phyloP scores from a whole-genome alignment of 2,113 vertebrate genomes.

The Urocolius indicus region DNA sequence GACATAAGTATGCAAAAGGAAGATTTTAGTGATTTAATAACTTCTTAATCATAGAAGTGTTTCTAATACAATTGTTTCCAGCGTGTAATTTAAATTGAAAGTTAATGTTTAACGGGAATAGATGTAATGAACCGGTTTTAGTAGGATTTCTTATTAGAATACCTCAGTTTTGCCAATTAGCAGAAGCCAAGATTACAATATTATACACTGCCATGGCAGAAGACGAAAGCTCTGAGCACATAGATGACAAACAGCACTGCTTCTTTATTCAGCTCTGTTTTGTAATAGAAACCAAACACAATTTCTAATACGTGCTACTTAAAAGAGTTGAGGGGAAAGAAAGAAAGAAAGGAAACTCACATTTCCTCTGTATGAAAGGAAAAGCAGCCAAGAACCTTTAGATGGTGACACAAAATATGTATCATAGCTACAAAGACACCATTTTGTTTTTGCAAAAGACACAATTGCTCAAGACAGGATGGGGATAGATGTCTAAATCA shows the following conservation, averaged over 20 bases:
- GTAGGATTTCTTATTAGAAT: conserved; percentile 8
- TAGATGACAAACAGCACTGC: neutral
- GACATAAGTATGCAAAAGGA: conserved; percentile 14
- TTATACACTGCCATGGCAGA: neutral
- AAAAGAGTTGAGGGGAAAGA: neutral
- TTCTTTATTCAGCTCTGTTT: neutral
- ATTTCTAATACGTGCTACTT: neutral
- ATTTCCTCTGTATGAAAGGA: too few species aligned
- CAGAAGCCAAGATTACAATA: neutral
- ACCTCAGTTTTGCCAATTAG: conserved; percentile 4
- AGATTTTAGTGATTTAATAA: conserved; percentile 39
- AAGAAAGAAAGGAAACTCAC: neutral
- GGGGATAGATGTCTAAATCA: neutral
- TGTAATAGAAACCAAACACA: neutral
- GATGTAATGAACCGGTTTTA: neutral
- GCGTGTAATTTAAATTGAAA: conserved; percentile 42
- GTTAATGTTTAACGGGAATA: conserved; percentile 20
- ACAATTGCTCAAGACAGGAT: neutral
- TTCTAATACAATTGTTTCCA: conserved; percentile 46
- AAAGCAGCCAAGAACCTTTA: neutral
- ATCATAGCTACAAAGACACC: neutral
- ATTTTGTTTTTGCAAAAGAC: neutral
- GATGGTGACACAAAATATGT: neutral
- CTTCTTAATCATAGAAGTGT: conserved; percentile 42
- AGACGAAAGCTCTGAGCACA: neutral